Conservation (phyloP, 1,140 invertebrate species). For the Zaprionus vittiger region DNA sequence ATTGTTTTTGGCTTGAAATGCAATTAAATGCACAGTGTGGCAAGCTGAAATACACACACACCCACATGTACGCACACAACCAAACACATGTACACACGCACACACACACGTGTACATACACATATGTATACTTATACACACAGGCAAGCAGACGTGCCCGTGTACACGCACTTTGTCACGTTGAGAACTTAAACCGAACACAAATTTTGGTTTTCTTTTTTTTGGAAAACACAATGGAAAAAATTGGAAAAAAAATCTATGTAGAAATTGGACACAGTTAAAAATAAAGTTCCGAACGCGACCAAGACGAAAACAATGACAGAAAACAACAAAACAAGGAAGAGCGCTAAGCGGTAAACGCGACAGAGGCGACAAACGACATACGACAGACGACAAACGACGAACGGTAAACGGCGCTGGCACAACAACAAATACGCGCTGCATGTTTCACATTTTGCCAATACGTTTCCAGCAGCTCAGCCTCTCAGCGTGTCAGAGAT, state of each 20-base stretch:
- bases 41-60: conserved; percentile 1
- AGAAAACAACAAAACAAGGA: conserved; percentile 1
- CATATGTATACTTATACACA: not conserved
- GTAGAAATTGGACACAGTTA: not conserved
- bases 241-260: not conserved
- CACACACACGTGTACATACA: not conserved
- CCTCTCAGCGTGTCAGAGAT: conserved; percentile 18
- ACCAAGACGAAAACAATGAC: not conserved
- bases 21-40: conserved; percentile 19
- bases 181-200: not conserved
- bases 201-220: not conserved
- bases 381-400: conserved; percentile 11
- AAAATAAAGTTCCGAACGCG: conserved; percentile 15
- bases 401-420: conserved; percentile 26
- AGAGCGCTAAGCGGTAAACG: conserved; percentile 5
- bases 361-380: conserved; percentile 1
- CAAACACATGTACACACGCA: not conserved
- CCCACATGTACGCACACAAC: not conserved
- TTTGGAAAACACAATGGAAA: not conserved
- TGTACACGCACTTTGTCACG: not conserved
- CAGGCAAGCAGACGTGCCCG: not conserved
- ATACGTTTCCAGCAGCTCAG: conserved; percentile 41
- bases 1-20: conserved; percentile 24
- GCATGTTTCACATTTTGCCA: conserved; percentile 51
- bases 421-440: conserved; percentile 44